Percentiles rank a stretch among this genome's conserved stretches.
These are phyloP conservation scores for Nemapogon koenigi DNA, from an alignment of 2,888 invertebrate genomes.

Conservation along the genomic window DNA sequence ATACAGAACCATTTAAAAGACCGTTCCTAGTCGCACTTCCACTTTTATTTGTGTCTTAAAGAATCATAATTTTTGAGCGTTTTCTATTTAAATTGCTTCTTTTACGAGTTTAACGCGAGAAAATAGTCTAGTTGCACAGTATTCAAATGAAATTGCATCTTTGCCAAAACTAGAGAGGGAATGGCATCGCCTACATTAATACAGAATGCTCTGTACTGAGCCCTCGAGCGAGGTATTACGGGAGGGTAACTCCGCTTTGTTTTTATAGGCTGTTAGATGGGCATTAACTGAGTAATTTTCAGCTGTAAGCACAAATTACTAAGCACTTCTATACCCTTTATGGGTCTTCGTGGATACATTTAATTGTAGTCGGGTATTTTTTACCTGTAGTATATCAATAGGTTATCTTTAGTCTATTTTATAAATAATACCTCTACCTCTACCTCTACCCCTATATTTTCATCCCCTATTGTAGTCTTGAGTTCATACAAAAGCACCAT, in stretches of 20 bases:
- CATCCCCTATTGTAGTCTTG: too few relatives aligned
- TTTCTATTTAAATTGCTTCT: constrained; percentile 54
- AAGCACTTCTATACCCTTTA: constrained; percentile 28
- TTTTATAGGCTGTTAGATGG: constrained; percentile 58
- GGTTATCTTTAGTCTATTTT: too few relatives aligned
- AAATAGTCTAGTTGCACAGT: constrained; percentile 58
- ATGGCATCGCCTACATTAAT: constrained; percentile 58
- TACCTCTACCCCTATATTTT: too few relatives aligned
- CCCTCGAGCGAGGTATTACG: constrained; percentile 28
- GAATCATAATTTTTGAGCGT: too few relatives aligned
- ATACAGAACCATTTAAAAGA: too few relatives aligned
- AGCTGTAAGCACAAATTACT: constrained; percentile 37
- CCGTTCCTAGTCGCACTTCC: too few relatives aligned
- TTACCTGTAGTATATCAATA: too few relatives aligned
- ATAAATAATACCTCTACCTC: too few relatives aligned
- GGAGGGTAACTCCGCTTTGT: constrained; percentile 46
- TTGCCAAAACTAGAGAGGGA: constrained; percentile 61
- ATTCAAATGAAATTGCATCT: constrained; percentile 66
- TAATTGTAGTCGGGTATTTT: too few relatives aligned
- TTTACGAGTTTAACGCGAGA: constrained; percentile 42
- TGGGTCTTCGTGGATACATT: constrained; percentile 15
- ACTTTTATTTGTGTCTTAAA: too few relatives aligned
- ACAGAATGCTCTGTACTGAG: constrained; percentile 55
- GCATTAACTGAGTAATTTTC: constrained; percentile 25
- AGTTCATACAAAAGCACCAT: too few relatives aligned